These are phyloP conservation scores for Himalopsyche kuldschensis DNA, from an alignment of 2,888 invertebrate species.

Conservation along the genomic window DNA sequence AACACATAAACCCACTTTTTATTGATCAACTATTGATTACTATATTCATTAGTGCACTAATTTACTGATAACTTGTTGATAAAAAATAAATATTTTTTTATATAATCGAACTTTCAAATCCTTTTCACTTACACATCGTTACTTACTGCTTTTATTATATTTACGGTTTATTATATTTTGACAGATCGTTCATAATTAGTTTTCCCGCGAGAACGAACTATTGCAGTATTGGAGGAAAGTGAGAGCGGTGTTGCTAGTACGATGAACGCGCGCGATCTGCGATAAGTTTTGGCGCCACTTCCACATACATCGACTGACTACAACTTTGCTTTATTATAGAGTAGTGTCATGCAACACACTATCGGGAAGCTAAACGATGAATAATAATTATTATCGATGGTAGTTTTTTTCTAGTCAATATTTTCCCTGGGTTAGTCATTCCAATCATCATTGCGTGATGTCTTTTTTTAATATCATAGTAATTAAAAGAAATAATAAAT, in stretches of 20 bases:
- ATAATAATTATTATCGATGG: not conserved
- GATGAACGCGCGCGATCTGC: constrained; percentile 21
- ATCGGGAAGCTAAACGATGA: not conserved
- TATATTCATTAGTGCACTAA: not conserved
- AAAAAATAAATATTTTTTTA: not conserved
- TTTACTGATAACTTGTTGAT: not conserved
- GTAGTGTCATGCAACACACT: not conserved
- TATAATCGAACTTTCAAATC: not conserved
- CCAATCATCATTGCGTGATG: not conserved
- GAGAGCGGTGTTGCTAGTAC: constrained; percentile 28
- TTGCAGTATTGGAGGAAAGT: constrained; percentile 11
- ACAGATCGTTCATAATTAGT: not conserved
- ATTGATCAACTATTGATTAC: not conserved
- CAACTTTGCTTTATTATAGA: not conserved
- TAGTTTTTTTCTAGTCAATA: not conserved
- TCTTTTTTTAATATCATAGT: too few species aligned
- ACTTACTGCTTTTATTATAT: not conserved
- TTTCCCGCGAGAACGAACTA: constrained; percentile 13
- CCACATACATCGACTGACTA: not conserved
- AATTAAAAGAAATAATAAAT: too few species aligned
- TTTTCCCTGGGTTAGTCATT: not conserved
- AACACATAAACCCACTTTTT: not conserved
- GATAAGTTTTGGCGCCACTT: not conserved
- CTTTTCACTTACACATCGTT: not conserved
- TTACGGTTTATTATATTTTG: not conserved